Evolutionary conservation across 2,888 invertebrate genomes (phyloP), one percentile per base, ranked within the genome.

Genomic region (Eucriotettix oculatus): DNA sequence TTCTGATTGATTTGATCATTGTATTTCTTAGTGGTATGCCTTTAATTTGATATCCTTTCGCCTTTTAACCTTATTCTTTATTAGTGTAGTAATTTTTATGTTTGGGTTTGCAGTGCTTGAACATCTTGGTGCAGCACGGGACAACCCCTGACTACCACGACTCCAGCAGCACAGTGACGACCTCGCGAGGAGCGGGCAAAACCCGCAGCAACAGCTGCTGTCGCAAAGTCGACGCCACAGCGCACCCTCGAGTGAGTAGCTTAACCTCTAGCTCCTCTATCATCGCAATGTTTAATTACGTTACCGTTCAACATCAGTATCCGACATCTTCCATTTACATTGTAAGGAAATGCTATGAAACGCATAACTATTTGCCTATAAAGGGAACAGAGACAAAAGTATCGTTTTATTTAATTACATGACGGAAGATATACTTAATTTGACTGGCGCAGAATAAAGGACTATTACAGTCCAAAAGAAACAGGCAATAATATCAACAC

Each of bases 41-140:
- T n/a, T n/a, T n/a, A n/a, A n/a, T n/a, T n/a, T n/a, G 7, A 29
- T 29, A 7, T 29, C 29, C 2, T 29, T 29, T 29, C 29, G 29
- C 29, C 7, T 43, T 16, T 16, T 57, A 10, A 56, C 9, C 43
- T 7, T 56, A 17, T 5, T 57, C 44, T 43, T 57, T n/a, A n/a
- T 14, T 10, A 29, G 41, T 48, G 48, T 9, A 9, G 9, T n/a
- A 48, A n/a, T 48, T 3, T 48, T 48, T 48, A n/a, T 1, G 10
- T 17, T 58, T 29, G 41, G 58, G 60, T 61, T 63, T 55, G 29
- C 77, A 90, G 90, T 90, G 90, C 71, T 74, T 90, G 63, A 88
- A 87, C 69, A 81, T 89, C 63, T 71, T 92, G 69, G 87, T 91
- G 56, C 87, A 89, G 64, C 87, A 89, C 63, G 88, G 90, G 7